Conservation (phyloP, 2,888 invertebrate genomes). For the Drosophila fungiperda region DNA sequence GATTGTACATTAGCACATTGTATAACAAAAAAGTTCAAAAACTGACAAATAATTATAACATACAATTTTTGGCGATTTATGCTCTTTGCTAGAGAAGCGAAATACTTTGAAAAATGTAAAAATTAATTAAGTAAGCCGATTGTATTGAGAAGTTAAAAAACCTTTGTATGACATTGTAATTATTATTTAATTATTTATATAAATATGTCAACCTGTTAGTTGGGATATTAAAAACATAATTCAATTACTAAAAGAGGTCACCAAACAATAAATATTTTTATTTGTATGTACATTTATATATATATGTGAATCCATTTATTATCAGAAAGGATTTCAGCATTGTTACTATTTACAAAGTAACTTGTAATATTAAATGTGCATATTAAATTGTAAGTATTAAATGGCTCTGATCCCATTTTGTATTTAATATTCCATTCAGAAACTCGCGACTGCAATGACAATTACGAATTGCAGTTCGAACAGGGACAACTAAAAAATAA, state of each 20-base stretch:
- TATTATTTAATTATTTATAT: background rate
- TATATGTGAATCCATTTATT: background rate
- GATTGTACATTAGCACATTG: slow-evolving; percentile 16
- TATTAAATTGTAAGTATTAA: background rate
- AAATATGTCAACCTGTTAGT: background rate
- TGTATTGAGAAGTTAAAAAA: background rate
- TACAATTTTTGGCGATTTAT: slow-evolving; percentile 8
- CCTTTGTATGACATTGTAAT: background rate
- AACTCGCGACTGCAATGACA: background rate
- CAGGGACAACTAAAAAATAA: slow-evolving; percentile 9
- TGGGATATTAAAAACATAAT: background rate
- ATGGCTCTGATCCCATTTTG: background rate
- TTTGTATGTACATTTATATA: background rate
- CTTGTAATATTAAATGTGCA: background rate
- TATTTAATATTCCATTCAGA: background rate
- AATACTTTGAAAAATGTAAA: background rate
- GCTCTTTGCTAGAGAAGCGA: background rate
- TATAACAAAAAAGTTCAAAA: background rate
- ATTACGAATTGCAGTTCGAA: background rate
- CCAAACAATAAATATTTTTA: background rate
- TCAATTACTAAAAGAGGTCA: background rate
- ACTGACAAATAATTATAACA: background rate
- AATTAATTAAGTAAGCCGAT: background rate
- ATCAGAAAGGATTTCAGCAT: background rate
- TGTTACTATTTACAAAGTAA: background rate